Percentiles rank a stretch among this genome's conserved stretches.
Evolutionary conservation across 64 coral and sea anemone genomes (phyloP).

Genomic region (Orbicella faveolata): DNA sequence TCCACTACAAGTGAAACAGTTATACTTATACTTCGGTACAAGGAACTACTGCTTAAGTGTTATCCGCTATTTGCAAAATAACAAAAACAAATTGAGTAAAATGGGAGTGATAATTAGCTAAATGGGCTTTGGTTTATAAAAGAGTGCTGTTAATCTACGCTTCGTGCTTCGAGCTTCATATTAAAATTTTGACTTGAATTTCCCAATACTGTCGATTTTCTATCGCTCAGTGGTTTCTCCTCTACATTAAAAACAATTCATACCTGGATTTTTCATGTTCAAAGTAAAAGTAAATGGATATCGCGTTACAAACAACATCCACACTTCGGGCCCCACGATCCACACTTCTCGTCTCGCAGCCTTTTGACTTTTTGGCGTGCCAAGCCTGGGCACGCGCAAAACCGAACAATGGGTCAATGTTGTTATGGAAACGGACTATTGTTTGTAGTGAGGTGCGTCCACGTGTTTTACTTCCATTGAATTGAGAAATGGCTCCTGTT

Average conservation of each 20-base stretch:
- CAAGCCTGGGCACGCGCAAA: slow-evolving; percentile 5
- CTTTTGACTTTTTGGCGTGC: not conserved
- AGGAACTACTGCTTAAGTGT: not conserved
- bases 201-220: not conserved
- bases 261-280: slow-evolving; percentile 15
- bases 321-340: not conserved
- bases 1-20: not conserved
- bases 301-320: not conserved
- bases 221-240: not conserved
- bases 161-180: not conserved
- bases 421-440: slow-evolving; percentile 22
- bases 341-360: not conserved
- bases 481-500: not conserved
- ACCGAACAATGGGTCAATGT: not conserved
- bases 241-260: not conserved
- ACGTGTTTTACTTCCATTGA: not conserved
- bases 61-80: not conserved
- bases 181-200: not conserved
- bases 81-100: not conserved
- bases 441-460: not conserved
- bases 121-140: not conserved
- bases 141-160: not conserved
- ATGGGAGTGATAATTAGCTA: no score
- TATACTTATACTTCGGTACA: not conserved
- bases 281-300: not conserved